These are phyloP conservation scores for Arvicanthis niloticus DNA, from an alignment of 2,113 vertebrate species.

Conservation along the genomic window DNA sequence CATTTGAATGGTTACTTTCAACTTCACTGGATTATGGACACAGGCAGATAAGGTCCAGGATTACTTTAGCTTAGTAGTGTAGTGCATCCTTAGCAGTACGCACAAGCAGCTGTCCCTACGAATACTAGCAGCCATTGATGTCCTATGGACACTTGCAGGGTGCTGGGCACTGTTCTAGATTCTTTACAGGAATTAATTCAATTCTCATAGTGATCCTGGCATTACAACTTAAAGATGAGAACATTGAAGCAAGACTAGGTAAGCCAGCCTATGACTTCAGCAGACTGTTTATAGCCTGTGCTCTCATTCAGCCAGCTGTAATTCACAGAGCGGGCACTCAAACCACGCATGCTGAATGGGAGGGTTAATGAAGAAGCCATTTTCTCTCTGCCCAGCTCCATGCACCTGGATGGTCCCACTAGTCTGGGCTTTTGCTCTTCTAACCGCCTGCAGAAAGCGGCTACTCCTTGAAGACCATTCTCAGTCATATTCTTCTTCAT, in stretches of 20 bases:
- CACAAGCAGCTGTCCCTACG: not conserved
- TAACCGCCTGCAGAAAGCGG: not conserved
- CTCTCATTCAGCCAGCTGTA: not conserved
- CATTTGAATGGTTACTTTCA: not conserved
- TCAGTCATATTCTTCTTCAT: not conserved
- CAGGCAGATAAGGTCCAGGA: not conserved
- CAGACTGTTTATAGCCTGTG: fast-evolving
- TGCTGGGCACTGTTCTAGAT: not conserved
- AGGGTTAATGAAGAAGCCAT: not conserved
- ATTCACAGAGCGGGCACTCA: not conserved
- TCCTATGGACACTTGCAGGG: not conserved
- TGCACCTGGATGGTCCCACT: not conserved
- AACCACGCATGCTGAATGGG: not conserved
- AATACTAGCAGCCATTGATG: not conserved
- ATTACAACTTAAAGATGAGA: not conserved
- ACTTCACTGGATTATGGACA: not conserved
- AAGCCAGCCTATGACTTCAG: not conserved
- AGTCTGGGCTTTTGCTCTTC: not conserved
- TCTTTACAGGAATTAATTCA: not conserved
- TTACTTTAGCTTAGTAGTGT: not conserved
- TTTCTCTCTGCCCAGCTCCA: not conserved
- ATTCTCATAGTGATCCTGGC: not conserved
- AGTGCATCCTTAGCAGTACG: fast-evolving
- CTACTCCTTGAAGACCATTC: not conserved
- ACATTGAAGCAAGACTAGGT: not conserved